Evolutionary conservation across 2,888 invertebrate species (phyloP).

Genomic region (Nemapogon koenigi): DNA sequence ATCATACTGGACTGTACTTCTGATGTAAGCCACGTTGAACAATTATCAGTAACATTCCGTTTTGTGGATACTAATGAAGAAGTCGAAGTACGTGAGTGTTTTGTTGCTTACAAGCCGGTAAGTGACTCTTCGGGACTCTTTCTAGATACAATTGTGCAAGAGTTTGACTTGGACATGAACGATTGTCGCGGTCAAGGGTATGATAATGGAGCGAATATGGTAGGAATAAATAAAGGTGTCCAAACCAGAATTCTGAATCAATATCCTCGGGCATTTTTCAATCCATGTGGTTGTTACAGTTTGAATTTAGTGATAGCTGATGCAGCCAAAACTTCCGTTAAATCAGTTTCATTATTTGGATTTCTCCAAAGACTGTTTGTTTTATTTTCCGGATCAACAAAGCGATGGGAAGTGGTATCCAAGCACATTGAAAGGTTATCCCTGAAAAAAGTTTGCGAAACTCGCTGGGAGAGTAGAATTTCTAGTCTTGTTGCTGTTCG

Average conservation of each 20-base stretch:
- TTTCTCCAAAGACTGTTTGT: constrained; percentile 8
- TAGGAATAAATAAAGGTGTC: constrained; percentile 15
- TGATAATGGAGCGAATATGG: constrained; percentile 19
- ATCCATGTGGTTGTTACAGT: constrained; percentile 13
- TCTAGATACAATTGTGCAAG: constrained; percentile 13
- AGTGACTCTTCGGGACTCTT: constrained; percentile 13
- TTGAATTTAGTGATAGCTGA: constrained; percentile 11
- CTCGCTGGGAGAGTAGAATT: constrained; percentile 15
- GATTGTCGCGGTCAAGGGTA: constrained; percentile 17
- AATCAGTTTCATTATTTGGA: constrained; percentile 14
- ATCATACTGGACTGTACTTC: constrained; percentile 16
- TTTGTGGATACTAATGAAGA: constrained; percentile 13
- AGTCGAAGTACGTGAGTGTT: constrained; percentile 13
- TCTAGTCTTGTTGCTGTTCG: constrained; percentile 13
- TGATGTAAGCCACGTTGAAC: constrained; percentile 15
- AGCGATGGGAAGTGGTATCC: constrained; percentile 13
- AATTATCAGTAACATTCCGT: constrained; percentile 12
- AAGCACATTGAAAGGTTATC: constrained; percentile 12
- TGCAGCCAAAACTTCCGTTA: constrained; percentile 14
- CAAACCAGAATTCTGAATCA: constrained; percentile 15
- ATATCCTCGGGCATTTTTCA: constrained; percentile 16
- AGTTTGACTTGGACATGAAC: constrained; percentile 15
- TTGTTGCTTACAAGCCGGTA: constrained; percentile 13
- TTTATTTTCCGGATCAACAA: constrained; percentile 14
- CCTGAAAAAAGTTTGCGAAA: constrained; percentile 14